phyloP scores from a whole-genome alignment of 2,888 invertebrate genomes.

The Mythimna impura region DNA sequence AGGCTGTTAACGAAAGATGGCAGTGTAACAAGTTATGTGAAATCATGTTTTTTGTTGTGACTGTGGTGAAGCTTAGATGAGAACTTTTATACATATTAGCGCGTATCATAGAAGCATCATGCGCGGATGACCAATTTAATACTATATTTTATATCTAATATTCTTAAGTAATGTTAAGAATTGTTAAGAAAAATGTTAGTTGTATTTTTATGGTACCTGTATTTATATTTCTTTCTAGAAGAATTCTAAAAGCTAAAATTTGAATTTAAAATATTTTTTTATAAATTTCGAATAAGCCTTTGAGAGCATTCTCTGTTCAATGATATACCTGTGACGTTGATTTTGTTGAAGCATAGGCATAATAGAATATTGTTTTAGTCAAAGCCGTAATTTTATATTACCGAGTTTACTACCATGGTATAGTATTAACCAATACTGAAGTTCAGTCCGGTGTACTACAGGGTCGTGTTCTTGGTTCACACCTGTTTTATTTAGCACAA shows the following conservation, averaged over 20 bases:
- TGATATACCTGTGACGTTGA: neutral
- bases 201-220: no score
- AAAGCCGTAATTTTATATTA: neutral
- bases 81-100: neutral
- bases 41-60: neutral
- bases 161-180: neutral
- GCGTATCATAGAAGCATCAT: neutral
- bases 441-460: slow-evolving; percentile 3
- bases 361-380: neutral
- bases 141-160: neutral
- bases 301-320: neutral
- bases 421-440: neutral
- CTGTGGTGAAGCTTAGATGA: neutral
- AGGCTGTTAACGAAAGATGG: slow-evolving; percentile 38
- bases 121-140: neutral
- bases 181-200: no score
- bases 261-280: neutral
- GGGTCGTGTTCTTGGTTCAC: slow-evolving; percentile 2
- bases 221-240: neutral
- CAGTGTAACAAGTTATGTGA: slow-evolving; percentile 20
- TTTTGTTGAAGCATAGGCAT: neutral
- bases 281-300: neutral
- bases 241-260: neutral
- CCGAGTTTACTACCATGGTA: neutral
- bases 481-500: neutral